Evolutionary conservation across 2,888 invertebrate species (phyloP).

Genomic region (Andrena chrysosceles): DNA sequence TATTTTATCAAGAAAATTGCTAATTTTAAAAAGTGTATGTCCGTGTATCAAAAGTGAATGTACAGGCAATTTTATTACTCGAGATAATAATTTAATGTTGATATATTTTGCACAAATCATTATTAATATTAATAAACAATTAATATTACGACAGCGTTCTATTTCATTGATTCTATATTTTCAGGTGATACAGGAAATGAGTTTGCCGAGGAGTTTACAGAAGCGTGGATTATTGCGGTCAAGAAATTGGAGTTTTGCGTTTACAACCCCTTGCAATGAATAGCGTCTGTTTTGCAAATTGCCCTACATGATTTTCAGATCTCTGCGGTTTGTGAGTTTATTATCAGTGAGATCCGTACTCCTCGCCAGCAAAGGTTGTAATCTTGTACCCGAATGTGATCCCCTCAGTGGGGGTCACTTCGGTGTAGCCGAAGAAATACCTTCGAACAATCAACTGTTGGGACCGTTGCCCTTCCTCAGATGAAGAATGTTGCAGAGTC

Average conservation of each 20-base stretch:
- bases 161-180: slow-evolving; percentile 28
- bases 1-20: slow-evolving; percentile 75
- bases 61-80: slow-evolving; percentile 77
- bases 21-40: slow-evolving; percentile 69
- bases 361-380: not conserved
- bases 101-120: slow-evolving; percentile 81
- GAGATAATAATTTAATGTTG: slow-evolving; percentile 79
- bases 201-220: not conserved
- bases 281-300: not conserved
- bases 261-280: not conserved
- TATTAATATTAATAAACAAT: slow-evolving; percentile 76
- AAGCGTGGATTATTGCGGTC: not conserved
- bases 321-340: not conserved
- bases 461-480: not conserved
- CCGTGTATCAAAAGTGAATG: slow-evolving; percentile 73
- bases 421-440: not conserved
- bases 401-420: not conserved
- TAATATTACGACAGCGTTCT: slow-evolving; percentile 61
- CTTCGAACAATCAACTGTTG: not conserved
- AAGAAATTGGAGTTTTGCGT: not conserved
- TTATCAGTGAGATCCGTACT: not conserved
- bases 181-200: not conserved
- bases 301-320: not conserved
- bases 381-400: not conserved
- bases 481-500: not conserved